These are phyloP conservation scores for Pterocles orientalis DNA, from an alignment of 2,113 vertebrate species.

Conservation along the genomic window DNA sequence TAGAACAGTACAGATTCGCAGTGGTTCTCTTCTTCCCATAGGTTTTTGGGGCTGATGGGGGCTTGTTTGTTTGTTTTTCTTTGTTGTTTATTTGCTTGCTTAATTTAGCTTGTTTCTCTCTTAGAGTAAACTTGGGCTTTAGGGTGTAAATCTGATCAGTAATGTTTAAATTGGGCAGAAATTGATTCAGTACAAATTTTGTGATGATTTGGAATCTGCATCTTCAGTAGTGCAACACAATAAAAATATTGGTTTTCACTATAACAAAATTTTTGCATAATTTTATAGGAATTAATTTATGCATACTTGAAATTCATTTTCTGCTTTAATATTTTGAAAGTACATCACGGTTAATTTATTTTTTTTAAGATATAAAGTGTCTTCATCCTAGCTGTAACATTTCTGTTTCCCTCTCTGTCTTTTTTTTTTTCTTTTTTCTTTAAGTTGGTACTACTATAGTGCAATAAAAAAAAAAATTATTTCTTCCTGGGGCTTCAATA, in stretches of 20 bases:
- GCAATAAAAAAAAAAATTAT: too few relatives aligned
- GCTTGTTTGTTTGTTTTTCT: not conserved
- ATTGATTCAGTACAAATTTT: not conserved
- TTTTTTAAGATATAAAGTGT: not conserved
- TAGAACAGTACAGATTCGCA: not conserved
- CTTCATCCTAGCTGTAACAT: not conserved
- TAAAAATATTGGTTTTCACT: not conserved
- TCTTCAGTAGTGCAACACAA: not conserved
- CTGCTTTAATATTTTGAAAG: not conserved
- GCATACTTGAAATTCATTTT: not conserved
- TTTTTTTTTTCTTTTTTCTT: too few relatives aligned
- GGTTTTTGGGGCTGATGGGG: accelerated
- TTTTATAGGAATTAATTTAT: not conserved
- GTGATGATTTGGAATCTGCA: not conserved
- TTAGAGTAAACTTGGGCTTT: not conserved
- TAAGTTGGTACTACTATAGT: too few relatives aligned
- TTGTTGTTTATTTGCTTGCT: not conserved
- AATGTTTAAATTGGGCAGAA: not conserved
- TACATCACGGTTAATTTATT: not conserved
- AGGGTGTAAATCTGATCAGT: not conserved
- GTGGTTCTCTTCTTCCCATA: not conserved
- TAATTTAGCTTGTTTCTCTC: not conserved
- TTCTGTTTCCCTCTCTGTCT: not conserved
- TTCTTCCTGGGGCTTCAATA: not conserved
- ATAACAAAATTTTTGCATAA: not conserved